phyloP scores from a whole-genome alignment of 35 echinoderm and acorn worm genomes.

The Heliocidaris erythrogramma region DNA sequence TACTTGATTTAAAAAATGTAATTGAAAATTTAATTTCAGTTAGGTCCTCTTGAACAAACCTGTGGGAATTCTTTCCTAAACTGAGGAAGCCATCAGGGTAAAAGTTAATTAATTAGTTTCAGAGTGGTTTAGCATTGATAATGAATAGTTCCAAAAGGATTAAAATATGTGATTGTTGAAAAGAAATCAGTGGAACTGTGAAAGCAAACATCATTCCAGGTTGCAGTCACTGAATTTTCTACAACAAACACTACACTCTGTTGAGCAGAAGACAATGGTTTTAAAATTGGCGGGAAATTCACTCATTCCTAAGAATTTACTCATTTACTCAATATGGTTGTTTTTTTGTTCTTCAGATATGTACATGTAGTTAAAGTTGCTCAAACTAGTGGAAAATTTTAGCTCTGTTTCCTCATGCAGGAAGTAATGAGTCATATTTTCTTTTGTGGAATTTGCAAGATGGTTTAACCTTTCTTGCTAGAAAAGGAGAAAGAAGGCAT shows the following conservation, averaged over 20 bases:
- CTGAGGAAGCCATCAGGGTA: too few species aligned
- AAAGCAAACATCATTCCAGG: not conserved
- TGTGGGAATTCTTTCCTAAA: too few species aligned
- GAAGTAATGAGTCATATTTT: too few species aligned
- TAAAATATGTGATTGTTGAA: not conserved
- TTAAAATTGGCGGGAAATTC: conserved; percentile 9
- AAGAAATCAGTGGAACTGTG: not conserved
- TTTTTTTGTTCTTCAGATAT: not conserved
- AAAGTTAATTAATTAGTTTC: not conserved
- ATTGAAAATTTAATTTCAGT: too few species aligned
- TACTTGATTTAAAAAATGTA: too few species aligned
- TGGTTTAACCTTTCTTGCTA: too few species aligned
- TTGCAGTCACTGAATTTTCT: not conserved
- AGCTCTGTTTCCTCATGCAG: too few species aligned
- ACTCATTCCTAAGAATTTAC: not conserved
- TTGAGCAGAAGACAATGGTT: not conserved
- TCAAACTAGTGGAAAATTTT: too few species aligned
- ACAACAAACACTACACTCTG: not conserved
- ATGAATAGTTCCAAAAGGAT: not conserved
- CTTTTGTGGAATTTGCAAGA: too few species aligned
- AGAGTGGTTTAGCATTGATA: not conserved
- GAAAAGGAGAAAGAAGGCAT: too few species aligned
- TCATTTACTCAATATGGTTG: not conserved
- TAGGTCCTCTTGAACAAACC: too few species aligned
- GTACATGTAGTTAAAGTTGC: not conserved